Percentiles rank a stretch among this genome's conserved stretches.
Evolutionary conservation across 2,888 invertebrate species (phyloP).

Genomic region (Caenorhabditis wallacei): DNA sequence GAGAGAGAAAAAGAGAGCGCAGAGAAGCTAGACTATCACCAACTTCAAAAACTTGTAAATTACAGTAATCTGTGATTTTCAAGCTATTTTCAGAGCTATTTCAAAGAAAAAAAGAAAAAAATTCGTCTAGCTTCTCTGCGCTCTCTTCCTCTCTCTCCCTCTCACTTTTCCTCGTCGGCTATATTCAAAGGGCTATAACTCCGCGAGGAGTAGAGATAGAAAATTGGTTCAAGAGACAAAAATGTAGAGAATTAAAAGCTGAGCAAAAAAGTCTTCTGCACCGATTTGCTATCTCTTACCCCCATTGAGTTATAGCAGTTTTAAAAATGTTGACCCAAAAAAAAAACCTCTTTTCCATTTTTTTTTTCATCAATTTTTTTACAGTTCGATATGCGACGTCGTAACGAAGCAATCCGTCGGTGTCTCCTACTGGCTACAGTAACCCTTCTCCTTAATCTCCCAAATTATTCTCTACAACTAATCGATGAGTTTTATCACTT

Average conservation of each 20-base stretch:
- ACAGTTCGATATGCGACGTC: conserved; percentile 55
- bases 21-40: too few relatives aligned
- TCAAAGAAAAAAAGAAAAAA: too few relatives aligned
- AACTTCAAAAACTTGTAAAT: too few relatives aligned
- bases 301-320: not conserved
- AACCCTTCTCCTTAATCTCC: conserved; percentile 70
- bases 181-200: not conserved
- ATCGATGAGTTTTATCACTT: conserved; percentile 71
- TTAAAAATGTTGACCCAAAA: too few relatives aligned
- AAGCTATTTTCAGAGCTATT: too few relatives aligned
- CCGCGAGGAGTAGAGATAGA: not conserved
- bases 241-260: not conserved
- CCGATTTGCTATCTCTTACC: not conserved
- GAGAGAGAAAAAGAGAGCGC: conserved; percentile 2
- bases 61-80: too few relatives aligned
- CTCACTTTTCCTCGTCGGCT: too few relatives aligned
- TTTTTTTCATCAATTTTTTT: too few relatives aligned
- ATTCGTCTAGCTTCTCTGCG: not conserved
- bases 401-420: conserved; percentile 67
- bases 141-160: not conserved
- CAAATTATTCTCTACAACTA: conserved; percentile 69
- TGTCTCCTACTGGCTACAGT: conserved; percentile 71
- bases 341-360: too few relatives aligned
- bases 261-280: not conserved
- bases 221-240: not conserved